Evolutionary conservation across 1,140 invertebrate species (phyloP), one percentile per base, ranked within the genome.

Genomic region (Nomia melanderi): DNA sequence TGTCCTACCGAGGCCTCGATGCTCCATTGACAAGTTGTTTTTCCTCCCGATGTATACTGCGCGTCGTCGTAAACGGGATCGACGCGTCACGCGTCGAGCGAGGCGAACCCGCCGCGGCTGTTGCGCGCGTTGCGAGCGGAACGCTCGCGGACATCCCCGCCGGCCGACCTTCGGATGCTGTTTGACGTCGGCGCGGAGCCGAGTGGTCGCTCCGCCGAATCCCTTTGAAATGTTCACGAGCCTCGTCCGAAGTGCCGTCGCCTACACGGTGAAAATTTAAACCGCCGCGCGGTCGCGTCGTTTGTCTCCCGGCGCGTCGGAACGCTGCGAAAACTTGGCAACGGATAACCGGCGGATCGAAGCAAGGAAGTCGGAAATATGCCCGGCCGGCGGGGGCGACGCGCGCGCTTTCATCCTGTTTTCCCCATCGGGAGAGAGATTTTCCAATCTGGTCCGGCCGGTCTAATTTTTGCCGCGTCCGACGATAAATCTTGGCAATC

Each of bases 221-320:
- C 81, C 66, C 57, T 47, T 54, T 79, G 77, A 79, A 82, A 76
- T 79, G 79, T 81, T 83, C 73, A 65, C 70, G 73, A 77, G 56
- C 25, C 41, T 56, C 36, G 53, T 11, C 20, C 63, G 23, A 65
- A 33, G 63, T 64, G 63, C 41, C 66, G 56, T 33, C 69, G 72
- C 64, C 67, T 57, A 25, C 17, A 23, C 57, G 75, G 65, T 75
- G 53, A 81, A 78, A 83, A 78, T 81, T 84, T 80, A 73, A 80
- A 80, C 59, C 74, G 29, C 50, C 41, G 8, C 72, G 57, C 67
- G 41, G 56, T 39, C 12, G 14, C 1, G 14, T 33, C 27, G 29
- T 65, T 36, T 41, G 14, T 8, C 20, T 20, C 27, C 36, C 31
- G 20, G 23, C 36, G 14, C 64, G n/a, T 14, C 23, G 56, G 36